Conservation (phyloP, 2,113 vertebrate genomes). For the Syrmaticus mikado region DNA sequence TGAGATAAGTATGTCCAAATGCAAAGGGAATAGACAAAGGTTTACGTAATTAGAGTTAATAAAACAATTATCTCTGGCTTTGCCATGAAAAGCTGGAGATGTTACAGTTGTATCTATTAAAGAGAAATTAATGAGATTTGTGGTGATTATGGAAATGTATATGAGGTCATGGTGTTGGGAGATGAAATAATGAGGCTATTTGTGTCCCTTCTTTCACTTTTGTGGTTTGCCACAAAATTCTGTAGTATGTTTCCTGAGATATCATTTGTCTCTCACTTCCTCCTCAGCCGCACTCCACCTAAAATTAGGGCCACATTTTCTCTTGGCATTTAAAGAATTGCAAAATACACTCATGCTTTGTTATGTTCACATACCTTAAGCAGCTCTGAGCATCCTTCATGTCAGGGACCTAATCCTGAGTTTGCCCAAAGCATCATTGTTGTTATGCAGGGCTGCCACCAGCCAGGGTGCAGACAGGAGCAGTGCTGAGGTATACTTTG, state of each 20-base stretch:
- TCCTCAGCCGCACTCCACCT: not conserved
- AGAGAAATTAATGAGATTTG: not conserved
- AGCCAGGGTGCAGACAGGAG: not conserved
- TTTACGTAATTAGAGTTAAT: not conserved
- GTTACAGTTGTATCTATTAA: not conserved
- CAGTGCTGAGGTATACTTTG: not conserved
- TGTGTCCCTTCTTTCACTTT: not conserved
- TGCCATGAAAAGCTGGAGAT: not conserved
- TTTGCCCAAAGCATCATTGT: not conserved
- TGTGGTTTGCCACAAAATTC: not conserved
- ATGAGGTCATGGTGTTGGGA: not conserved
- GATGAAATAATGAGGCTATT: not conserved
- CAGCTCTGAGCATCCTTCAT: not conserved
- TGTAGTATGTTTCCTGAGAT: not conserved
- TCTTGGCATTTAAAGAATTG: not conserved
- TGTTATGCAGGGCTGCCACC: not conserved
- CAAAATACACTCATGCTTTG: not conserved
- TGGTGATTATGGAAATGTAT: not conserved
- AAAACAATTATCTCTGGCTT: not conserved
- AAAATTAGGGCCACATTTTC: not conserved
- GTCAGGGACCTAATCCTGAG: not conserved
- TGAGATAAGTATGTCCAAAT: not conserved
- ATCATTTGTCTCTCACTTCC: not conserved
- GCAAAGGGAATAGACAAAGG: not conserved
- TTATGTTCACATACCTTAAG: not conserved